These are phyloP conservation scores for Myripristis murdjan DNA, from an alignment of 2,797 vertebrate genomes.

Conservation along the genomic window DNA sequence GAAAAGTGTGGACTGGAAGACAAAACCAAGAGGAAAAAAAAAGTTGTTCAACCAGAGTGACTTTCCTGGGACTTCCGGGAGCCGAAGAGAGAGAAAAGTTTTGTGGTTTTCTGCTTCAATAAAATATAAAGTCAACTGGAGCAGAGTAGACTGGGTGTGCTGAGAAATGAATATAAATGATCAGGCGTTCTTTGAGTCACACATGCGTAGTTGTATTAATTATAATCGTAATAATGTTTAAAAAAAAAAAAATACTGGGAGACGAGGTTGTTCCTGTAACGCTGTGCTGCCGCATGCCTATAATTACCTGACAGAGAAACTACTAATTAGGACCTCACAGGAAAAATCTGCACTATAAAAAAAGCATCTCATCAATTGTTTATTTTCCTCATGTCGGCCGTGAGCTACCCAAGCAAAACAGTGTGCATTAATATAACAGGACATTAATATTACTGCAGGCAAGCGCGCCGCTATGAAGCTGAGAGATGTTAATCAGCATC, in stretches of 20 bases:
- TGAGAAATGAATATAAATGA: constrained; percentile 14
- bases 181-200: constrained; percentile 34
- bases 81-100: neutral
- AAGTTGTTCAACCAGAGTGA: too few species aligned
- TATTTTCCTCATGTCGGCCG: constrained; percentile 29
- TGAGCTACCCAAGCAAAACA: constrained; percentile 37
- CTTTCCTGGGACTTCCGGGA: neutral
- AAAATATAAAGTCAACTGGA: neutral
- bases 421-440: constrained; percentile 14
- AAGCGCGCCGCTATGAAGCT: too few species aligned
- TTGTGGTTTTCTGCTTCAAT: neutral
- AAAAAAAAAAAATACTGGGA: constrained; percentile 7
- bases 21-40: too few species aligned
- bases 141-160: neutral
- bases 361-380: constrained; percentile 55
- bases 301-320: constrained; percentile 50
- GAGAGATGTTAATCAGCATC: too few species aligned
- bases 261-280: constrained; percentile 40
- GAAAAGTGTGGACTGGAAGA: too few species aligned
- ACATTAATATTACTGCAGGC: neutral
- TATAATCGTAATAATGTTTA: too few species aligned
- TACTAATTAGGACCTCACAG: constrained; percentile 64
- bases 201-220: constrained; percentile 50
- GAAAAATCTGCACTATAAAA: constrained; percentile 35
- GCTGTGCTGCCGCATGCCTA: constrained; percentile 30